Percentiles rank a stretch among this genome's conserved stretches.
phyloP scores from a whole-genome alignment of 2,797 vertebrate species.

The Furcifer pardalis region DNA sequence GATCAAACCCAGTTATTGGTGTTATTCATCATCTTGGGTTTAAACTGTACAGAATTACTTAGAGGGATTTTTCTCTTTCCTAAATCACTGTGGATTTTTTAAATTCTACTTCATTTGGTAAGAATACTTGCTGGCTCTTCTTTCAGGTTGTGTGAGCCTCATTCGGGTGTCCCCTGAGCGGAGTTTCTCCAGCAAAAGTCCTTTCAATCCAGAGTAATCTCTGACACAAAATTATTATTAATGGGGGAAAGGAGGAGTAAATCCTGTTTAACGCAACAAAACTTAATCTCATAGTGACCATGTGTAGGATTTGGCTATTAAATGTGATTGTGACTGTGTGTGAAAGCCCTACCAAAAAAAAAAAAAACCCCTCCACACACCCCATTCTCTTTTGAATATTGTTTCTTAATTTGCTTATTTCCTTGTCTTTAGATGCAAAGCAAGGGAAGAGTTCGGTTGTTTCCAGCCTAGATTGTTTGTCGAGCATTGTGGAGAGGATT shows the following conservation, averaged over 20 bases:
- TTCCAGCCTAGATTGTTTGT: conserved; percentile 95
- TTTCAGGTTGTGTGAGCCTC: not conserved
- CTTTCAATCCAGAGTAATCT: too few species aligned
- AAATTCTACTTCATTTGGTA: not conserved
- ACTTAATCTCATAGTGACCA: not conserved
- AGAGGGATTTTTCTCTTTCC: not conserved
- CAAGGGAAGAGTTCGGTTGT: conserved; percentile 83
- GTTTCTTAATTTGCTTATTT: not conserved
- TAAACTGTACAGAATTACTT: conserved; percentile 9
- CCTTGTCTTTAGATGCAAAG: conserved; percentile 77
- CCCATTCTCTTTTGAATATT: not conserved
- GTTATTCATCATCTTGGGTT: not conserved
- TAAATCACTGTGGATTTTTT: not conserved
- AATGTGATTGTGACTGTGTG: not conserved
- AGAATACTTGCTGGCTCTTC: conserved; percentile 17
- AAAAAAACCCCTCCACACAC: not conserved
- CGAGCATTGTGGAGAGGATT: conserved; percentile 97
- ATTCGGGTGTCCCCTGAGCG: not conserved
- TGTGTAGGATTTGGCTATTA: not conserved
- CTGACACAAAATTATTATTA: too few species aligned
- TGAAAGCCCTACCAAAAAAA: conserved; percentile 1
- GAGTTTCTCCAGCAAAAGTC: too few species aligned
- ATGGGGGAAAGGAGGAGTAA: not conserved
- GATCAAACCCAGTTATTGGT: too few species aligned
- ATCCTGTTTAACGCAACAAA: not conserved